phyloP scores from a whole-genome alignment of 2,113 vertebrate genomes.

The Talpa occidentalis region DNA sequence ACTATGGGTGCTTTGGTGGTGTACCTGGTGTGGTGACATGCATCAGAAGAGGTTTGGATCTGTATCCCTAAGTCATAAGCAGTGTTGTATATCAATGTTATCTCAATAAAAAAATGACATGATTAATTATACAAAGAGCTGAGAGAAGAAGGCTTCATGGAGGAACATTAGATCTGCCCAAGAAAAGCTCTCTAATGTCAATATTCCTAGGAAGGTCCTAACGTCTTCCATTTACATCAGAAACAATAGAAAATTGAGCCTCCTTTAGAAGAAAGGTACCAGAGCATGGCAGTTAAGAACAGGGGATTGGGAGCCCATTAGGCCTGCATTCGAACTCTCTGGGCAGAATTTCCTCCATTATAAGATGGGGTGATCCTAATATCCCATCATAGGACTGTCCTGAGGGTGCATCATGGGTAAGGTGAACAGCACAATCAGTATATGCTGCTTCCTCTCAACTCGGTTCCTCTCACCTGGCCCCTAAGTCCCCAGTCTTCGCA shows the following conservation, averaged over 20 bases:
- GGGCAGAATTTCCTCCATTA: not conserved
- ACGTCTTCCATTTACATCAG: not conserved
- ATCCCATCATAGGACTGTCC: not conserved
- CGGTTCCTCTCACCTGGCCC: not conserved
- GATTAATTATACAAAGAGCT: not conserved
- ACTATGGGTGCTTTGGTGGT: too few species aligned
- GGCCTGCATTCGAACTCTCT: not conserved
- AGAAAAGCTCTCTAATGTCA: constrained; percentile 21
- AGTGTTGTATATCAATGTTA: too few species aligned
- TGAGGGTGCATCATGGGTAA: not conserved
- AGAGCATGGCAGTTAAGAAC: not conserved
- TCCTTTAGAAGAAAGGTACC: not conserved
- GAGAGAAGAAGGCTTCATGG: not conserved
- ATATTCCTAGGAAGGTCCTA: not conserved
- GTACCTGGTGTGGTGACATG: too few species aligned
- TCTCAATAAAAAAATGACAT: too few species aligned
- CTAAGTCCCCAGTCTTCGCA: constrained; percentile 8
- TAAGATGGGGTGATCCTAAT: too few species aligned
- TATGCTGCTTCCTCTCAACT: not conserved
- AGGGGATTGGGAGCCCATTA: not conserved
- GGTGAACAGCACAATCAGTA: accelerated
- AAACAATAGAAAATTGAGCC: not conserved
- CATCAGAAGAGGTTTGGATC: too few species aligned
- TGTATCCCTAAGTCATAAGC: too few species aligned
- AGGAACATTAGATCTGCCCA: not conserved